Base-by-base conservation (phyloP, 2,113 vertebrate species). In the Sorex fumeus region DNA sequence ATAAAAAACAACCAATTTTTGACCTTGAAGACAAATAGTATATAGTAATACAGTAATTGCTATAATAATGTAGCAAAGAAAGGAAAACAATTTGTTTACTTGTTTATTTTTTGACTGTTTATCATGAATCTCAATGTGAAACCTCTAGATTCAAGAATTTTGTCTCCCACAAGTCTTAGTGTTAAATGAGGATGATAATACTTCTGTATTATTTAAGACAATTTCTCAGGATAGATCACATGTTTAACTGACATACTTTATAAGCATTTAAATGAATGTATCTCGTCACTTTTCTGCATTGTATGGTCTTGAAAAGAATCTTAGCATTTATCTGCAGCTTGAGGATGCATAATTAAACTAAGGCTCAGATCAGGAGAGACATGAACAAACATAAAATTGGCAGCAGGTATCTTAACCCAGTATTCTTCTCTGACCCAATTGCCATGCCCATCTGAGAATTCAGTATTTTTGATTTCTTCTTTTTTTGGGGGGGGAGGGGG, bases 101-200 rank as follows among this genome's bases (percentile, higher is more conserved):
- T 13, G 16, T n/a, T 74, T 69, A 21, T 21, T 4, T 47, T 62
- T 25, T 21, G 3, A 2, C 23, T 25, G 27, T 36, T 43, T 6
- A 9, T 8, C 19, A 19, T 64, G 34, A 27, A 28, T 11, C 9
- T 16, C 12, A 2, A 0, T 9, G 40, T 67, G 47, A 16, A 0
- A 19, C 3, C 45, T 53, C 27, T 6, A 4, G 2, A 15, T 3
- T 5, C 1, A 1, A 0, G 10, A 45, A 2, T 8, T 43, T 28
- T 23, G 25, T 6, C 25, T 18, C 6, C 34, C 8, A n/a, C 3
- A 10, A 32, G 23, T 40, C n/a, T 67, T 13, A 0, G 4, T 28
- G 47, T 32, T 57, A 4, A 30, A 0, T 3, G 47, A 45, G 4
- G 40, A 25, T 23, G 23, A 6, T 19, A n/a, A 60, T 11, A 2